Conservation (phyloP, 2,113 vertebrate species). For the Psittacara wagleri region DNA sequence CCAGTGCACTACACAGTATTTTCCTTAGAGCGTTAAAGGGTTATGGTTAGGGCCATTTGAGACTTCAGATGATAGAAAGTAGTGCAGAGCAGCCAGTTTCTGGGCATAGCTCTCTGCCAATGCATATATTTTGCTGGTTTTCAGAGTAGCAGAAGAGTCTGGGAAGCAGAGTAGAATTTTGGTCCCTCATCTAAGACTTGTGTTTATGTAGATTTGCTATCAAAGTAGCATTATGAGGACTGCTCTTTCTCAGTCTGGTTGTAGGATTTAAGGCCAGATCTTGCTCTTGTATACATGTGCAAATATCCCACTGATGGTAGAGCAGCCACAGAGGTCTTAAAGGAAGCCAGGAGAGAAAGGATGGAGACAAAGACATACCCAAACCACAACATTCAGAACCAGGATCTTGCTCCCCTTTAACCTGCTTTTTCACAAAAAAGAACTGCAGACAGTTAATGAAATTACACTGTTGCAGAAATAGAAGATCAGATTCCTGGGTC, state of each 20-base stretch:
- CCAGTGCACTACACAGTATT: rapidly evolving
- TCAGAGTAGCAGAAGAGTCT: background rate
- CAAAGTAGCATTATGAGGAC: background rate
- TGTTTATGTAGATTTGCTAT: background rate
- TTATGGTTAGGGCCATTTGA: background rate
- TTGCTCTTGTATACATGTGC: background rate
- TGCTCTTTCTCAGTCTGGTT: background rate
- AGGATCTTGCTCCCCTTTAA: background rate
- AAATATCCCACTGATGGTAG: background rate
- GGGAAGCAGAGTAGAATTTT: background rate
- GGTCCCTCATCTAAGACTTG: background rate
- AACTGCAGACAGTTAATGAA: background rate
- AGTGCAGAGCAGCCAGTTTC: background rate
- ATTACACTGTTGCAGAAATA: background rate
- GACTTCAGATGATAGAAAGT: background rate
- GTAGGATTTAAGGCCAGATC: background rate
- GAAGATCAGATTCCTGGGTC: background rate
- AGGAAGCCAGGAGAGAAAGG: background rate
- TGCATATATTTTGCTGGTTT: background rate
- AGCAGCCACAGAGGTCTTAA: background rate
- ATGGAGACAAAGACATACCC: background rate
- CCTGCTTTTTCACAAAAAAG: background rate
- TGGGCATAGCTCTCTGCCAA: background rate
- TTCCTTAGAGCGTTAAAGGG: background rate
- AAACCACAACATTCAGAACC: background rate